Base-by-base conservation (phyloP, 2,113 vertebrate species). In the Heptranchias perlo region DNA sequence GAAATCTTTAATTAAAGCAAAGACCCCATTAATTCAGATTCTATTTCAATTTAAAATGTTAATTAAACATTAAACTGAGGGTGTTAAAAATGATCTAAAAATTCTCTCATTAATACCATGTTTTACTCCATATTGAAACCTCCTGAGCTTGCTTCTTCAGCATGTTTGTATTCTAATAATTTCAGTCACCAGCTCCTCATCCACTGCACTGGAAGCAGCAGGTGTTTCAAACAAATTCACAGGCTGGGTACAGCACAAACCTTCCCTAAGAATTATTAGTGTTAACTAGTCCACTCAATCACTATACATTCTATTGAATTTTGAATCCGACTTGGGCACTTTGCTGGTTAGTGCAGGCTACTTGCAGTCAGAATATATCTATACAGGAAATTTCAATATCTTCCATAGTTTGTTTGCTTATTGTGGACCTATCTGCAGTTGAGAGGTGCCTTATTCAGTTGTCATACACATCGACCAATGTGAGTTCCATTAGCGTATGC, bases 1-100 rank as follows among this genome's bases (percentile, higher is more conserved):
- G 87, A 31, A 35, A 25, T 82, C 78, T 82, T 91, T 91, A 91
- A 91, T 91, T 82, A 91, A 91, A 91, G 52, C 87, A 58, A 87
- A 49, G 47, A 44, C 23, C 23, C 44, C 84, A 61, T 91, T 58
- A 54, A n/a, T n/a, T 4, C 87, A 91, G 87, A 35, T 16, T 91
- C 61, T 91, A 58, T 91, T 54, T 35, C 52, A 18, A 35, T 91
- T 91, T 58, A 28, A 58, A 35, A 35, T 16, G 28, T 61, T 54
- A 91, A 91, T 89, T 89, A 84, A 78, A 78, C 16, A 23, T 86
- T 49, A 86, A 91, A 91, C 31, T 35, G 10, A 0, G 13, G 23
- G 47, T 86, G 47, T 49, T 86, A 89, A 54, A 54, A 87, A 25
- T 23, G 21, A n/a, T 86, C 44, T 69, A 25, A 6, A 69, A 73